Base-by-base conservation (phyloP, 2,113 vertebrate species). In the Notiomystis cincta region DNA sequence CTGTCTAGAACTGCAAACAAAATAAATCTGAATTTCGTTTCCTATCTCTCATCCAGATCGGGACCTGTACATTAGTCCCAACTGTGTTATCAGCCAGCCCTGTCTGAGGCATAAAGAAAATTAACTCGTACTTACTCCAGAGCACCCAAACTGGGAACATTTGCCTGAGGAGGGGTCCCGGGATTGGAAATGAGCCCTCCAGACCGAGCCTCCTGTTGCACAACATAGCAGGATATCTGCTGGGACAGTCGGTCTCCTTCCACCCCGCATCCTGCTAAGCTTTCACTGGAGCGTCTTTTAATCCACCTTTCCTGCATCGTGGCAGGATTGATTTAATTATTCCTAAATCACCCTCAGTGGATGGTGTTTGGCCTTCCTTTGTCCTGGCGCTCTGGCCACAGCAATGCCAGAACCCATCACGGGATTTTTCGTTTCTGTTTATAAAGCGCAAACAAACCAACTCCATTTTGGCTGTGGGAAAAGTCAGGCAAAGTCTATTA, bases 301-400 rank as follows among this genome's bases (percentile, higher is more conserved):
- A 97, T 96, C 93, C 96, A 96, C 75, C 76, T 71, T 95, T 95
- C 84, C 82, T 92, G 78, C 77, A 64, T 27, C 61, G 35, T 94
- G 92, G 38, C 45, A 78, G 85, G 92, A 94, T 93, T 95, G 83
- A 95, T 94, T 95, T 96, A 97, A 97, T 97, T 95, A 87, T 93
- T 94, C 72, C 84, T 91, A 90, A 90, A 92, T 92, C 95, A 72
- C 73, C 81, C 82, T 82, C 38, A 11, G 72, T 77, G 82, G 79
- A 95, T 86, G 65, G 58, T 91, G 57, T n/a, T 78, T 81, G 73
- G 73, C 78, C 70, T 85, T 86, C 65, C 61, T 96, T 97, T 95
- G 90, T 97, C 88, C 87, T 75, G 53, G 28, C 7, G 24, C 86
- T 69, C 47, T 0, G 21, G 72, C 76, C 86, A 57, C 69, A n/a